These are phyloP conservation scores for Caranx melampygus DNA, from an alignment of 2,113 vertebrate genomes.

Conservation along the genomic window DNA sequence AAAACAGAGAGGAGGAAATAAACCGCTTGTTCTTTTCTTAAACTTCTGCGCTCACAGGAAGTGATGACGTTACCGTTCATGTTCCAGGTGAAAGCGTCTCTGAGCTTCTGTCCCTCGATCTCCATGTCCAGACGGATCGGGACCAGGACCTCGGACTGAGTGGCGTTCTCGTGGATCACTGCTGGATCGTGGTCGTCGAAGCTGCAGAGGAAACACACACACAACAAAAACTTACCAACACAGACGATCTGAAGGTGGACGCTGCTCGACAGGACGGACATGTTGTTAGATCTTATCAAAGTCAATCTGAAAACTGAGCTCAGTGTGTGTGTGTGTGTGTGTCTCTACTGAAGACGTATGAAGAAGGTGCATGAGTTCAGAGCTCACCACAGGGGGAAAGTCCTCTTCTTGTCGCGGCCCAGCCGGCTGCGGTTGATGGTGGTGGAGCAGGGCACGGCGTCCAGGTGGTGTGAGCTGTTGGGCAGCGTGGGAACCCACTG, in stretches of 20 bases:
- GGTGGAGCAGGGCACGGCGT: constrained; percentile 97
- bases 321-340: too few relatives aligned
- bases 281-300: too few relatives aligned
- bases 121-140: constrained; percentile 99
- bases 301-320: too few relatives aligned
- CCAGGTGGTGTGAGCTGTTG: constrained; percentile 98
- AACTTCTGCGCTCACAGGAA: neutral
- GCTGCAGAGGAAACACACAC: constrained; percentile 74
- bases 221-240: neutral
- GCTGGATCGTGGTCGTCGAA: constrained; percentile 99
- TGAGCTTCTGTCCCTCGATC: constrained; percentile 97
- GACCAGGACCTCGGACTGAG: constrained; percentile 95
- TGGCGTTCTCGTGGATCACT: constrained; percentile 98
- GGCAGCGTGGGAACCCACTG: constrained; percentile 99
- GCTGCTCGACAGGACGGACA: too few relatives aligned
- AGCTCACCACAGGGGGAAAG: constrained; percentile 95
- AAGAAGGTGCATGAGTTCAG: too few relatives aligned
- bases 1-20: neutral
- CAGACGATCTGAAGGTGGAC: too few relatives aligned
- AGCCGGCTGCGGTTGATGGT: constrained; percentile 98
- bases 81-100: constrained; percentile 99
- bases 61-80: constrained; percentile 90
- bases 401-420: constrained; percentile 98
- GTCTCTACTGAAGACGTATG: too few relatives aligned
- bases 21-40: neutral